phyloP scores from a whole-genome alignment of 2,113 vertebrate species.

The Pachypanchax playfairii region DNA sequence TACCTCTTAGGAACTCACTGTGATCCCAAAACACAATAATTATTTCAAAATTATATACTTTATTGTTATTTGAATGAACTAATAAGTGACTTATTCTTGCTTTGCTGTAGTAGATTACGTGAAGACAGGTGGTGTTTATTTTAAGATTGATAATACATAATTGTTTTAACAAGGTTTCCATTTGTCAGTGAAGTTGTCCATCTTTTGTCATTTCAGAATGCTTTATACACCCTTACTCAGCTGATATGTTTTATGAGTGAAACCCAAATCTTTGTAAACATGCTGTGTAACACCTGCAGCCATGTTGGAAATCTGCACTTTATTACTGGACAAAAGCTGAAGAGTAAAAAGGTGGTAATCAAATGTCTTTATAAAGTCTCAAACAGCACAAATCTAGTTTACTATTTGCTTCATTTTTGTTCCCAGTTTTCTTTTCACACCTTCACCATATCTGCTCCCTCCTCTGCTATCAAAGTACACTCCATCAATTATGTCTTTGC shows the following conservation, averaged over 20 bases:
- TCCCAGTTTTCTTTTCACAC: conserved; percentile 8
- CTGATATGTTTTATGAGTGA: conserved; percentile 20
- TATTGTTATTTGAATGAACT: too few relatives aligned
- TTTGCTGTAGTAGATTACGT: too few relatives aligned
- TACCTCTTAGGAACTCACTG: too few relatives aligned
- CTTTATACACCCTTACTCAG: not conserved
- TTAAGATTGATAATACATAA: too few relatives aligned
- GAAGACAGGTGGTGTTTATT: too few relatives aligned
- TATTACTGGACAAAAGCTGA: conserved; percentile 32
- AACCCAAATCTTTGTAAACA: conserved; percentile 36
- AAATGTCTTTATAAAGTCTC: conserved; percentile 34
- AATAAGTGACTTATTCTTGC: too few relatives aligned
- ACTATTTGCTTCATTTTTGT: conserved; percentile 26
- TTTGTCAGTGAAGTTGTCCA: not conserved
- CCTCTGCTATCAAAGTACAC: conserved; percentile 9
- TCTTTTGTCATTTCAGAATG: not conserved
- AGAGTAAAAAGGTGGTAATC: conserved; percentile 16
- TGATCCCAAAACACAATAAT: too few relatives aligned
- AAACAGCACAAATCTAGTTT: conserved; percentile 45
- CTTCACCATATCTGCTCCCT: conserved; percentile 7
- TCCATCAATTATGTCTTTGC: not conserved
- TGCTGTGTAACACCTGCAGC: conserved; percentile 28
- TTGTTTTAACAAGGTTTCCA: not conserved
- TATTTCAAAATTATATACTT: too few relatives aligned
- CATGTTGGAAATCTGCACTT: conserved; percentile 29